Percentiles rank a stretch among this genome's conserved stretches.
Evolutionary conservation across 2,888 invertebrate genomes (phyloP).

Genomic region (Conus canariensis): DNA sequence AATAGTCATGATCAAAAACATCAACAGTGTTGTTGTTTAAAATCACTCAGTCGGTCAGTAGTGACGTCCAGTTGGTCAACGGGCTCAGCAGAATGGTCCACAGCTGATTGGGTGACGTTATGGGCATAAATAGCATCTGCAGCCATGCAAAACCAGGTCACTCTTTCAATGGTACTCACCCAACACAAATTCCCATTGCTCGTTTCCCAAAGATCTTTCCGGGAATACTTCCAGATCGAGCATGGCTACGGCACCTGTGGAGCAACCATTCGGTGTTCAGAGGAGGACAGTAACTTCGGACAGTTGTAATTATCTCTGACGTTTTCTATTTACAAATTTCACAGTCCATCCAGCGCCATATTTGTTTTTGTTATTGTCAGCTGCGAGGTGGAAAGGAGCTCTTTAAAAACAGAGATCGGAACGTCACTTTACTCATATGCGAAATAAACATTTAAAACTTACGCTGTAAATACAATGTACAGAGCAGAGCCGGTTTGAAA

Average conservation of each 20-base stretch:
- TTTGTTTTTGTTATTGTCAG: conserved; percentile 67
- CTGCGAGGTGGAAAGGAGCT: background rate
- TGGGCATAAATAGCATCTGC: conserved; percentile 50
- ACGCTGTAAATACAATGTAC: no score
- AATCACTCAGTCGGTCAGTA: background rate
- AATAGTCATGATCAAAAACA: no score
- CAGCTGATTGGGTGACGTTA: conserved; percentile 48
- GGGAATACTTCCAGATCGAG: conserved; percentile 97
- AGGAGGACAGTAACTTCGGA: conserved; percentile 6
- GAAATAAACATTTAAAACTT: background rate
- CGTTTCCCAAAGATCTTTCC: conserved; percentile 91
- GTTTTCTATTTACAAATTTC: conserved; percentile 40
- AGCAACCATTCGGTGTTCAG: conserved; percentile 30
- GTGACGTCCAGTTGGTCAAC: background rate
- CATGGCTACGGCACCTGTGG: conserved; percentile 82
- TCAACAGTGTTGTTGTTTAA: no score
- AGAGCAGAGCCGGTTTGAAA: no score
- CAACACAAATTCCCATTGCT: conserved; percentile 98
- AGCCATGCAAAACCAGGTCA: conserved; percentile 36
- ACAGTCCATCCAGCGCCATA: conserved; percentile 60
- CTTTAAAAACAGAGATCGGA: background rate
- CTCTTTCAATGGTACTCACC: conserved; percentile 83
- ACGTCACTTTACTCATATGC: background rate
- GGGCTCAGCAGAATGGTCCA: background rate
- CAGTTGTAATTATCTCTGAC: background rate